A percentile compares a stretch with the other conserved stretches of the same genome.
Conservation (phyloP, 2,888 invertebrate species). For the Trichopria drosophilae region DNA sequence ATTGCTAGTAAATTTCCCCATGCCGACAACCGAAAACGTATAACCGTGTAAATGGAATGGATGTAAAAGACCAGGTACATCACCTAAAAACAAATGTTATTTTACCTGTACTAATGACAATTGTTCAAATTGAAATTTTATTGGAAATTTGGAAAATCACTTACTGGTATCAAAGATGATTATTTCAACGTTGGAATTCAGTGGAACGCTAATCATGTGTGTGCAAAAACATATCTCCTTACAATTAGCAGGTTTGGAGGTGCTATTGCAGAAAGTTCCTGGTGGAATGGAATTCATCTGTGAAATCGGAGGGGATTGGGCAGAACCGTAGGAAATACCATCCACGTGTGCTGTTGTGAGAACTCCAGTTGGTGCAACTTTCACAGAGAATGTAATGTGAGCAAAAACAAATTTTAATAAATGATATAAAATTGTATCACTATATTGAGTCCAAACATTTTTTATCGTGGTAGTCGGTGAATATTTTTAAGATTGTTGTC, state of each 20-base stretch:
- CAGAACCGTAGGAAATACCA: conserved; percentile 79
- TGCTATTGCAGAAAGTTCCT: conserved; percentile 80
- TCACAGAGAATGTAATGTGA: no score
- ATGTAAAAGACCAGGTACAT: conserved; percentile 84
- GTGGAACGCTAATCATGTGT: conserved; percentile 73
- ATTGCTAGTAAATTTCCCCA: conserved; percentile 82
- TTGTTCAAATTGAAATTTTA: no score
- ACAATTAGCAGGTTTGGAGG: no score
- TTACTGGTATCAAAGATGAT: conserved; percentile 83
- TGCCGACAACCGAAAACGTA: conserved; percentile 78
- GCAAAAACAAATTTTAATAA: no score
- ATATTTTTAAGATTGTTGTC: no score
- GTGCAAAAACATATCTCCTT: conserved; percentile 83
- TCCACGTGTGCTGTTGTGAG: no score
- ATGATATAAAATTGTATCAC: no score
- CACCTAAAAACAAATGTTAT: conserved; percentile 63
- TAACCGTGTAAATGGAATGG: conserved; percentile 91
- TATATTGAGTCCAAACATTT: no score
- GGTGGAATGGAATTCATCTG: conserved; percentile 79
- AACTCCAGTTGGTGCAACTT: no score
- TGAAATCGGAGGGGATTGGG: conserved; percentile 76
- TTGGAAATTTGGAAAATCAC: no score
- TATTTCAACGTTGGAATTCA: conserved; percentile 82
- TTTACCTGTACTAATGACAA: no score
- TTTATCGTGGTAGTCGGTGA: no score